Conservation (phyloP, 2,113 vertebrate genomes). For the Polyodon spathula region DNA sequence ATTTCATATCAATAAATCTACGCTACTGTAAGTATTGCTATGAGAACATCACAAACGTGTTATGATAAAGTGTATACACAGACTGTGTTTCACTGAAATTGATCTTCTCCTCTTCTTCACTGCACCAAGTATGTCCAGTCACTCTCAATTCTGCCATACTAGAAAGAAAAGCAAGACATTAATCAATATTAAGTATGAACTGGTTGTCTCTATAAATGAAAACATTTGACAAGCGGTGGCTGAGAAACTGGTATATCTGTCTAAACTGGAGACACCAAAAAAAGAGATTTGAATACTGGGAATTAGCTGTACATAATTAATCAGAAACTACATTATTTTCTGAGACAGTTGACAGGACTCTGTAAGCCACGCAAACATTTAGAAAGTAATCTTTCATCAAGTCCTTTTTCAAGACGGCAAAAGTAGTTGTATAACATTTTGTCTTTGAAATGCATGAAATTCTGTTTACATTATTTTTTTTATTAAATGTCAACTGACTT, state of each 20-base stretch:
- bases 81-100: too few relatives aligned
- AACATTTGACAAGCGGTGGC: too few relatives aligned
- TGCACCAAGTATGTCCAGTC: slow-evolving; percentile 62
- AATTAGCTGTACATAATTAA: slow-evolving; percentile 66
- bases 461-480: slow-evolving; percentile 11
- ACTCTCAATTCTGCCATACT: slow-evolving; percentile 64
- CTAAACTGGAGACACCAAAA: slow-evolving; percentile 55
- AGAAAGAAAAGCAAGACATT: slow-evolving; percentile 30
- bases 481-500: slow-evolving; percentile 66
- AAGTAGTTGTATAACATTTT: slow-evolving; percentile 55
- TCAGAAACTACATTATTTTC: slow-evolving; percentile 60
- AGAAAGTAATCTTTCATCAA: slow-evolving; percentile 63
- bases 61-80: too few relatives aligned
- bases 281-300: slow-evolving; percentile 70
- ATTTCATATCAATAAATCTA: too few relatives aligned
- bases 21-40: too few relatives aligned
- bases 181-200: too few relatives aligned
- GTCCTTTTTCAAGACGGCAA: slow-evolving; percentile 34
- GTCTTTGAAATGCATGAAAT: slow-evolving; percentile 38
- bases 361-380: slow-evolving; percentile 49
- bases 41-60: too few relatives aligned
- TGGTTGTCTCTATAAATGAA: too few relatives aligned
- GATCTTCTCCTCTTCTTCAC: slow-evolving; percentile 18
- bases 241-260: slow-evolving; percentile 33
- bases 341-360: slow-evolving; percentile 66